A percentile compares a stretch with the other conserved stretches of the same genome.
phyloP scores from a whole-genome alignment of 1,140 invertebrate species.

The Telenomus remus region DNA sequence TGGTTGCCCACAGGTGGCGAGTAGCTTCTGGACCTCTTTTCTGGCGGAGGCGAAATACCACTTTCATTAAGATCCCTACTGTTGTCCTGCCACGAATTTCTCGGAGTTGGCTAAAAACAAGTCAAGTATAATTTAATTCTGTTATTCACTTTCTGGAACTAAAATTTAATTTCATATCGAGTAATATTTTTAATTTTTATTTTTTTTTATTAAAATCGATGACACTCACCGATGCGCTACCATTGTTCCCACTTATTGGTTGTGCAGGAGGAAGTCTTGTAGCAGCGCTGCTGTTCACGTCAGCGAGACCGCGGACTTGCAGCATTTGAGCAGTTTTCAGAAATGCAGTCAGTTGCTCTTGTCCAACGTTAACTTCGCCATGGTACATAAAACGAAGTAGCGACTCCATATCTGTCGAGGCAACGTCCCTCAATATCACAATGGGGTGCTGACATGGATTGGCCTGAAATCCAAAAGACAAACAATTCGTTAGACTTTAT shows the following conservation, averaged over 20 bases:
- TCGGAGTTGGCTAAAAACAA: slow-evolving; percentile 67
- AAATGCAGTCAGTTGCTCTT: slow-evolving; percentile 91
- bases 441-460: slow-evolving; percentile 96
- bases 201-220: background rate
- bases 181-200: too few species aligned
- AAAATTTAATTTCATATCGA: background rate
- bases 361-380: slow-evolving; percentile 93
- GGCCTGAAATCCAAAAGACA: slow-evolving; percentile 75
- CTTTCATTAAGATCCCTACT: slow-evolving; percentile 71
- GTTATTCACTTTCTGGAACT: background rate
- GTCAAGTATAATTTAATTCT: background rate
- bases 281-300: slow-evolving; percentile 81
- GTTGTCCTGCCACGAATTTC: slow-evolving; percentile 76
- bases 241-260: slow-evolving; percentile 72
- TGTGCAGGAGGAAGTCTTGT: slow-evolving; percentile 69
- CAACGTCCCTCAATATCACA: slow-evolving; percentile 91
- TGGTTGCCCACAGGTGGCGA: slow-evolving; percentile 75
- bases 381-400: slow-evolving; percentile 96
- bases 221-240: slow-evolving; percentile 70
- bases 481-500: slow-evolving; percentile 10
- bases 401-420: slow-evolving; percentile 91
- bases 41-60: slow-evolving; percentile 75
- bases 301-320: slow-evolving; percentile 91
- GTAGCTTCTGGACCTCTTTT: slow-evolving; percentile 77
- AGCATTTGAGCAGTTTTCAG: slow-evolving; percentile 92